Evolutionary conservation across 1,140 invertebrate genomes (phyloP), one percentile per base, ranked within the genome.

Genomic region (Lepidurus packardi): DNA sequence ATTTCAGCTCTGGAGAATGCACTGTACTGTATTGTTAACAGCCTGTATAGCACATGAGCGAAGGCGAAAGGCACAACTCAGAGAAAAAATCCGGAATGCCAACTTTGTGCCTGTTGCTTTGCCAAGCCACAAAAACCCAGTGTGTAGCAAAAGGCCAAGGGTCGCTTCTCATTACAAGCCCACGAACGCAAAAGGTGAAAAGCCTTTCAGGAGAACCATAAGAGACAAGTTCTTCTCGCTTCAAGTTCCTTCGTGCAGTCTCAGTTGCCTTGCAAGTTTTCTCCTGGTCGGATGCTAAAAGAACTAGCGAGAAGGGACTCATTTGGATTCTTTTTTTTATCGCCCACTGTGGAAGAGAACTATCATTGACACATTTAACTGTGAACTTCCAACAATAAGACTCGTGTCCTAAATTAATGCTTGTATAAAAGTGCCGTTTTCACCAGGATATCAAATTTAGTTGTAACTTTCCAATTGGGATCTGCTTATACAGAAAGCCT

Each of bases 121-220:
- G 21, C 53, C 53, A 65, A 65, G 53, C 53, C 53, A 65, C 53
- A 21, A 65, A 65, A 65, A 65, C 53, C 13, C 53, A 16, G 13
- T 65, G 53, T 65, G 53, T 16, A 65, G 53, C 53, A 65, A 65
- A 65, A 65, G 53, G 53, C 53, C 53, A 65, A 65, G 53, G 53
- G 53, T 65, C 53, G 53, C 13, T 65, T 65, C 53, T 65, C 53
- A 65, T 65, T 65, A 65, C 53, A 65, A 65, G 53, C 53, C 53
- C 53, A 65, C 53, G 21, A 65, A 65, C 6, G 53, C 53, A 21
- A 65, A 65, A 65, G 53, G 53, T 65, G 53, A 65, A 65, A 65
- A 65, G 53, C 53, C 53, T 65, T n/a, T 21, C 21, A 65, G 21
- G 53, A 65, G 53, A 65, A 21, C 53, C 53, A 65, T 65, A 65